Evolutionary conservation across 2,113 vertebrate species (phyloP).

Genomic region (Callipepla californica): DNA sequence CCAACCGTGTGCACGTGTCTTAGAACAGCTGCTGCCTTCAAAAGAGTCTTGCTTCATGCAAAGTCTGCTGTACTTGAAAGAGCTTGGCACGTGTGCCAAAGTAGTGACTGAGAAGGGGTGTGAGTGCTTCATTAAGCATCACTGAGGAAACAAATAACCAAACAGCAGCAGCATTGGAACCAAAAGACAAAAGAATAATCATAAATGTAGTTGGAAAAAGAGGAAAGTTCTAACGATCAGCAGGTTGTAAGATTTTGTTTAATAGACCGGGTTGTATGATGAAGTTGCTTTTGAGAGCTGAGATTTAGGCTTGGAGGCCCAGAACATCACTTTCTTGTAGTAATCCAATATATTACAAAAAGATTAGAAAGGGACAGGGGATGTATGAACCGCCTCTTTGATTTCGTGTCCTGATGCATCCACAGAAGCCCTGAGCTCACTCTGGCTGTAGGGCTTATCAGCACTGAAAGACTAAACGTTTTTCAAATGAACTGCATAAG

Average conservation of each 20-base stretch:
- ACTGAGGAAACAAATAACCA: neutral
- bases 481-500: neutral
- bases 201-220: neutral
- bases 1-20: neutral
- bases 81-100: neutral
- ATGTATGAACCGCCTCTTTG: neutral
- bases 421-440: neutral
- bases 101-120: neutral
- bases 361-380: neutral
- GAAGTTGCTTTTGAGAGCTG: neutral
- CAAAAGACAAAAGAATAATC: neutral
- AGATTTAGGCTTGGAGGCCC: neutral
- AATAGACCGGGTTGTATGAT: neutral
- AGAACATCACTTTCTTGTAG: neutral
- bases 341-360: neutral
- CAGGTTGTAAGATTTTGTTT: neutral
- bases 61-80: neutral
- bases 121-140: neutral
- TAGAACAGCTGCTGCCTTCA: neutral
- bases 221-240: neutral
- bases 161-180: neutral
- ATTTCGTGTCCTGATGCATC: neutral
- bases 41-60: neutral
- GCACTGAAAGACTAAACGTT: neutral
- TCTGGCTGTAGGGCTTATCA: neutral